Conservation (phyloP, 2,888 invertebrate genomes). For the Tiphia femorata region DNA sequence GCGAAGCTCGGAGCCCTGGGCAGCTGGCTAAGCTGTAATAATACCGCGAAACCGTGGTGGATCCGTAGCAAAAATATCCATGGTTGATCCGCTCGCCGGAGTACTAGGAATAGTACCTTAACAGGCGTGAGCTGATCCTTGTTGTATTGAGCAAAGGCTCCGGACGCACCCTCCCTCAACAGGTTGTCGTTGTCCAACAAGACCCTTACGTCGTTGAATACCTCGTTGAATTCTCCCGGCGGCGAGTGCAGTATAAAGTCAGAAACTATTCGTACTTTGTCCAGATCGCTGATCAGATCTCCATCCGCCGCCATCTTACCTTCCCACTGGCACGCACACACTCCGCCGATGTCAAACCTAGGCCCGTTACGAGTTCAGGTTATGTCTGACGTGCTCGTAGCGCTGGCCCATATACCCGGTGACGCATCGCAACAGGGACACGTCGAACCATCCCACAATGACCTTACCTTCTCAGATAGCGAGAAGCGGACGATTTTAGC, state of each 20-base stretch:
- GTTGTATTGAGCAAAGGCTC: conserved; percentile 98
- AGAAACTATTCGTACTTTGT: conserved; percentile 96
- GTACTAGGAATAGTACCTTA: conserved; percentile 64
- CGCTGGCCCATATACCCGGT: conserved; percentile 45
- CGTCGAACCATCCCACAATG: conserved; percentile 12
- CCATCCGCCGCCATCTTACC: conserved; percentile 87
- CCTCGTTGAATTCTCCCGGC: conserved; percentile 99
- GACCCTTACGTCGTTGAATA: conserved; percentile 96
- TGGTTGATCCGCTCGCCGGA: conserved; percentile 11
- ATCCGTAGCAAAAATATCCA: no score
- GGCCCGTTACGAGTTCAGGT: conserved; percentile 51
- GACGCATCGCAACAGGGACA: conserved; percentile 36
- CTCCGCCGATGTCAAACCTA: conserved; percentile 64
- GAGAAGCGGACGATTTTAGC: no score
- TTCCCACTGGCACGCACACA: conserved; percentile 61
- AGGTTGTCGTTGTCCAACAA: conserved; percentile 95
- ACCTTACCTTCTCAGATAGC: neutral
- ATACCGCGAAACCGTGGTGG: no score
- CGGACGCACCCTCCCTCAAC: conserved; percentile 95
- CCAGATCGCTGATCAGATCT: conserved; percentile 88
- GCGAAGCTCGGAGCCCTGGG: no score
- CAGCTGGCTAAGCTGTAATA: no score
- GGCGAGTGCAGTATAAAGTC: conserved; percentile 99
- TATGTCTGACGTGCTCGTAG: conserved; percentile 43
- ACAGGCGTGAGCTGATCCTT: conserved; percentile 99